Base-by-base conservation (phyloP, 2,888 invertebrate genomes). In the Caradrina clavipalpis region DNA sequence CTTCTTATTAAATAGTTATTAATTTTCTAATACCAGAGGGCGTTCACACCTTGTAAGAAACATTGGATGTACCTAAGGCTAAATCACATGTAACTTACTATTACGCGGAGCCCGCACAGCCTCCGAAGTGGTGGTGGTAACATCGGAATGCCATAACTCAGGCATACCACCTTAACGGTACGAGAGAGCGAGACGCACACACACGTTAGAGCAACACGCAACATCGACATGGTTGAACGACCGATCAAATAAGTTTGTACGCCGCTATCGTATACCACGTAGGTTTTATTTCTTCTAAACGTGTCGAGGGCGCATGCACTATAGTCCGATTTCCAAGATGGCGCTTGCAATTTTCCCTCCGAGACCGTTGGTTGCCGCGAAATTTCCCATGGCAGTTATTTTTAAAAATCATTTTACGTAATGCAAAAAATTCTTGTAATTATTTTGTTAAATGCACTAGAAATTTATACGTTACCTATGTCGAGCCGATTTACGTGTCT, bases 171-270 rank as follows among this genome's bases (percentile, higher is more conserved):
- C 90, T 94, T 95, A 95, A 95, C 95, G 95, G 95, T 95, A 92
- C 91, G 95, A 83, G 89, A 56, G 91, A 95, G 80, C 67, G 92
- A 86, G 94, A 94, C 86, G 81, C 80, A 82, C 80, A 80, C 87
- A 90, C 87, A 77, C 65, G 88, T 69, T 76, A 76, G 89, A 94
- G 78, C 74, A 89, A 84, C 90, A 91, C 73, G 83, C 81, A 83
- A 80, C 81, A 86, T 83, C 91, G 93, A 92, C 93, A 93, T 93
- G 95, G 95, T 95, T 95, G 95, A 95, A 95, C 95, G 95, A 95
- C 95, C 95, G 95, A 95, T 95, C 95, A 95, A 95, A 95, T 95
- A 95, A 95, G 95, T 95, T 94, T 93, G 94, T 94, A 92, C 93
- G 90, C 90, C 86, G 91, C 92, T 89, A 89, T 92, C 92, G 92